These are phyloP conservation scores for Molanna angustata DNA, from an alignment of 2,888 invertebrate species.

Conservation along the genomic window DNA sequence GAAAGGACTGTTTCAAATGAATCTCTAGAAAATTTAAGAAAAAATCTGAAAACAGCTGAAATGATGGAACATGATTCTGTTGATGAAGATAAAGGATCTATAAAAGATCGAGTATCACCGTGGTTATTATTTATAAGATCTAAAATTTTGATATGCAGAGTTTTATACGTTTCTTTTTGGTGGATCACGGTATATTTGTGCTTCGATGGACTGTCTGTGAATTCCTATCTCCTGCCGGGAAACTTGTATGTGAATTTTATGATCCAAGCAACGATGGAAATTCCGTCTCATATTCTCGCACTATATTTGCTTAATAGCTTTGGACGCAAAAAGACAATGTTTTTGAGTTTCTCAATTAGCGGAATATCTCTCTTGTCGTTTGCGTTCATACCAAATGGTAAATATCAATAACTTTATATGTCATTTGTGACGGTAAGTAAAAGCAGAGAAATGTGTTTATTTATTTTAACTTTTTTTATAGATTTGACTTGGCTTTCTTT, in stretches of 20 bases:
- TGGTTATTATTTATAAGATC: conserved; percentile 54
- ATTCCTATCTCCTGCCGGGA: conserved; percentile 71
- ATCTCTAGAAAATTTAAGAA: conserved; percentile 42
- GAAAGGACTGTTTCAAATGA: conserved; percentile 49
- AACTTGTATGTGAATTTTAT: conserved; percentile 78
- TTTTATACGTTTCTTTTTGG: conserved; percentile 66
- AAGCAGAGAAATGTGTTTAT: too few relatives aligned
- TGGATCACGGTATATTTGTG: conserved; percentile 80
- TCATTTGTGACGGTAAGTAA: too few relatives aligned
- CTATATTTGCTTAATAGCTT: conserved; percentile 60
- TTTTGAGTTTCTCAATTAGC: conserved; percentile 60
- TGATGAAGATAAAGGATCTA: conserved; percentile 23
- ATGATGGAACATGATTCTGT: conserved; percentile 37
- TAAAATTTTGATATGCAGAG: conserved; percentile 53
- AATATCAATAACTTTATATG: not conserved
- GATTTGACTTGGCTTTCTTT: conserved; percentile 51
- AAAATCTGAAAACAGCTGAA: conserved; percentile 26
- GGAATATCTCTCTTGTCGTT: conserved; percentile 60
- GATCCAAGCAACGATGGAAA: conserved; percentile 61
- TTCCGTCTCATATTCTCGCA: conserved; percentile 66
- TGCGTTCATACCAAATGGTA: conserved; percentile 58
- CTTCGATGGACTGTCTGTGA: conserved; percentile 79
- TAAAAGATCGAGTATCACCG: too few relatives aligned
- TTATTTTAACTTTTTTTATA: conserved; percentile 47
- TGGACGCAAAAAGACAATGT: conserved; percentile 63